Evolutionary conservation across 2,888 invertebrate species (phyloP).

Genomic region (Scaeva pyrastri): DNA sequence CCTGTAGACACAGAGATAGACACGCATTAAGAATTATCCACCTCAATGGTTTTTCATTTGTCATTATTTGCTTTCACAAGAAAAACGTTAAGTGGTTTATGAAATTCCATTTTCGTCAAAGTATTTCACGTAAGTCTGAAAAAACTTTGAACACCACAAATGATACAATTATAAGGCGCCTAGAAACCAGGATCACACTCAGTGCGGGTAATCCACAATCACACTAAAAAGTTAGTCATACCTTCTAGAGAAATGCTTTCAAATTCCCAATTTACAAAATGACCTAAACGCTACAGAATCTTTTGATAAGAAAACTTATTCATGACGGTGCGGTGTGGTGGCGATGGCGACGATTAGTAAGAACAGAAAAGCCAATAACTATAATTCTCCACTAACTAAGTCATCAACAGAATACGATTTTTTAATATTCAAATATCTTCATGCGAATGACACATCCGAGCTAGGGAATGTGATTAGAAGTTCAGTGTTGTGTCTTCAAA

Average conservation of each 20-base stretch:
- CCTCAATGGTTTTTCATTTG: neutral
- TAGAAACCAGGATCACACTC: too few relatives aligned
- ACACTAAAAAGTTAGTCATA: neutral
- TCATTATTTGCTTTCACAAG: neutral
- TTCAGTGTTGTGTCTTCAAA: neutral
- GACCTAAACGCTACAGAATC: neutral
- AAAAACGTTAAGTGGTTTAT: too few relatives aligned
- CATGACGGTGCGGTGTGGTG: too few relatives aligned
- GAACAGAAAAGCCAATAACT: constrained; percentile 1
- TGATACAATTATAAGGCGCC: too few relatives aligned
- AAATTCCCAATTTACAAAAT: constrained; percentile 18
- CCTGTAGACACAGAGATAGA: neutral
- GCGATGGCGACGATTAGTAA: neutral
- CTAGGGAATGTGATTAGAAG: neutral
- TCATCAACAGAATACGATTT: constrained; percentile 7
- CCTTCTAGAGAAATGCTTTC: neutral
- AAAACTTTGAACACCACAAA: too few relatives aligned
- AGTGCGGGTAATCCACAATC: too few relatives aligned
- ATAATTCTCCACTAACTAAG: constrained; percentile 14
- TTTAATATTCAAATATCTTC: neutral
- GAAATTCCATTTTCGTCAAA: too few relatives aligned
- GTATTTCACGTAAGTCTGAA: too few relatives aligned
- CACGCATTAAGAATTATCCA: neutral
- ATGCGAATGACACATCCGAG: constrained; percentile 10
- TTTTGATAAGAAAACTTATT: constrained; percentile 2